Evolutionary conservation across 1,140 invertebrate species (phyloP).

Genomic region (Probaryconus sp.): DNA sequence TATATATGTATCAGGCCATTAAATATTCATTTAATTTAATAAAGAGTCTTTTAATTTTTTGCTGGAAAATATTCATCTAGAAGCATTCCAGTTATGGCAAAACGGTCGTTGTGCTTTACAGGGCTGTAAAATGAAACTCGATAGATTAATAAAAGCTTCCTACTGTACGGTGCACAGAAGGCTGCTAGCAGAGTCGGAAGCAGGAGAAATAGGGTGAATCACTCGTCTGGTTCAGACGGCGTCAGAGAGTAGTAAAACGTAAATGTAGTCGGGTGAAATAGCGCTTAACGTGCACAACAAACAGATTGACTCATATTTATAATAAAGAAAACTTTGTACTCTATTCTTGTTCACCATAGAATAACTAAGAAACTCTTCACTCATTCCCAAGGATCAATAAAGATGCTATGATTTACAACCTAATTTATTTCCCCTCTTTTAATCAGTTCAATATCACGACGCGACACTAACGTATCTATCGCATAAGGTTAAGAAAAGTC

Average conservation of each 20-base stretch:
- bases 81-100: conserved; percentile 32
- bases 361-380: no score
- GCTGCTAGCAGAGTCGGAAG: conserved; percentile 15
- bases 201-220: conserved; percentile 51
- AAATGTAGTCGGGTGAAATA: conserved; percentile 49
- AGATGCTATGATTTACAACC: no score
- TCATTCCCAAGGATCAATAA: no score
- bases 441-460: no score
- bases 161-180: conserved; percentile 12
- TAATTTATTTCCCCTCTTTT: no score
- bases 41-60: no score
- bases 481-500: no score
- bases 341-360: not conserved
- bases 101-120: conserved; percentile 44
- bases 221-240: conserved; percentile 50
- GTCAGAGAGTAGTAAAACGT: conserved; percentile 55
- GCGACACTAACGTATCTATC: no score
- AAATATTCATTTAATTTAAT: no score
- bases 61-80: conserved; percentile 14
- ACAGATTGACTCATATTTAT: conserved; percentile 33
- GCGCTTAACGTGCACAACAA: conserved; percentile 31
- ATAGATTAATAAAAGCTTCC: conserved; percentile 51
- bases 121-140: conserved; percentile 43
- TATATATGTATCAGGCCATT: no score
- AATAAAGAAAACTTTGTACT: conserved; percentile 14